Base-by-base conservation (phyloP, 1,140 invertebrate species). In the Ganaspis sp. region DNA sequence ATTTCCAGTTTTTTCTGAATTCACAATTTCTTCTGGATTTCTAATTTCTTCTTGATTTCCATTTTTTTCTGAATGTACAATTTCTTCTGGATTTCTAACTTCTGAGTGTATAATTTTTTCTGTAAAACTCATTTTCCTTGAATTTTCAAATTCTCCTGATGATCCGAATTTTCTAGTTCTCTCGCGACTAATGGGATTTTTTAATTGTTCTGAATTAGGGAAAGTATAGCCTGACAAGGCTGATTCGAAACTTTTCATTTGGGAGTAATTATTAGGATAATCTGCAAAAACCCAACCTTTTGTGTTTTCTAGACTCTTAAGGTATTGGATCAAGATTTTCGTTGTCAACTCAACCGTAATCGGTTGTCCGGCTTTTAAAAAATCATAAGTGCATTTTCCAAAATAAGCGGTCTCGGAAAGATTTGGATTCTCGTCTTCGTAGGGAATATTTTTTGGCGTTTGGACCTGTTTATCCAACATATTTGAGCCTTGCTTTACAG, bases 231-330 rank as follows among this genome's bases (percentile, higher is more conserved):
- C 92, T 17, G 89, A 90, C 79, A 93, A 87, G 5, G 87, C 87
- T 81, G 92, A 90, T 84, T 94, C 93, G 9, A 94, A 82, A 38
- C 92, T 89, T 81, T 90, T 88, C 40, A 93, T 92, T 87, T 94
- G 92, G 15, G 90, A 83, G 72, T 93, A 92, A 21, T 86, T 92
- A 72, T 90, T 91, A 1, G 94, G 94, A 87, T 93, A 95, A 84
- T 94, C 93, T 70, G 94, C 86, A 21, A 94, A 88, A 42, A 92
- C 92, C 91, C 94, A 94, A 5, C 94, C 93, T 69, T 92, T 83
- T 42, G 92, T 89, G 76, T 91, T 79, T 5, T 81, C 69, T 40
- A 93, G 84, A 38, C 89, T 87, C 86, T 92, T 93, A 19, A 94
- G 78, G 83, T 94, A 94, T 80, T 94, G 93, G 1, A 94, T 86